Conservation (phyloP, 1,140 invertebrate species). For the Oryzaephilus surinamensis region DNA sequence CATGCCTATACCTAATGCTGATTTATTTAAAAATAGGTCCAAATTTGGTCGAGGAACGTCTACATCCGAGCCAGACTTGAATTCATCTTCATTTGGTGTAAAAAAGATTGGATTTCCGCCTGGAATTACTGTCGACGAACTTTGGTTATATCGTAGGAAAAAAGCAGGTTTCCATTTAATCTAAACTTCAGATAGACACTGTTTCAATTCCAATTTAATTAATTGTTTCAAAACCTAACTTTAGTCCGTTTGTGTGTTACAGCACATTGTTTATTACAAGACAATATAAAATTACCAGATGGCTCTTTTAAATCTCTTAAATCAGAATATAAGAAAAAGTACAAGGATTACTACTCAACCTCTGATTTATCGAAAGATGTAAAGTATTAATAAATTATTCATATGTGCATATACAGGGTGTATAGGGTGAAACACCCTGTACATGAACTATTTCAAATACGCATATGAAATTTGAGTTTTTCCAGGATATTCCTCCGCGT, state of each 20-base stretch:
- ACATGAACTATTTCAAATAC: too few species aligned
- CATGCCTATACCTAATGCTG: too few species aligned
- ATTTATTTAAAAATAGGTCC: too few species aligned
- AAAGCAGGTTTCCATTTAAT: slow-evolving; percentile 23
- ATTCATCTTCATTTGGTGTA: slow-evolving; percentile 5
- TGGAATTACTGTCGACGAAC: slow-evolving; percentile 44
- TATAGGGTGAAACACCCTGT: too few species aligned
- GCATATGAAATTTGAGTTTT: too few species aligned
- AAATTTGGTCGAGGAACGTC: too few species aligned
- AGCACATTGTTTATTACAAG: slow-evolving; percentile 8
- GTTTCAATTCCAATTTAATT: background rate
- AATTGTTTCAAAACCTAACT: too few species aligned
- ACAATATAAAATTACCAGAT: slow-evolving; percentile 20
- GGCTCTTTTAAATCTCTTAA: slow-evolving; percentile 29
- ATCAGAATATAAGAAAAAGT: slow-evolving; percentile 30
- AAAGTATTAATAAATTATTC: too few species aligned
- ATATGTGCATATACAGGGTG: too few species aligned
- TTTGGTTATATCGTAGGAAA: slow-evolving; percentile 41
- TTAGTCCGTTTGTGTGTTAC: too few species aligned
- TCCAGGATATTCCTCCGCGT: slow-evolving; percentile 9
- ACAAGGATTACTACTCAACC: slow-evolving; percentile 12
- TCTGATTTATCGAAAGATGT: too few species aligned
- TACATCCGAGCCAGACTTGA: slow-evolving; percentile 2
- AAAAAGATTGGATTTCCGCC: slow-evolving; percentile 34
- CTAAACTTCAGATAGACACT: slow-evolving; percentile 1